Base-by-base conservation (phyloP, 2,113 vertebrate species). In the Mormoops blainvillei region DNA sequence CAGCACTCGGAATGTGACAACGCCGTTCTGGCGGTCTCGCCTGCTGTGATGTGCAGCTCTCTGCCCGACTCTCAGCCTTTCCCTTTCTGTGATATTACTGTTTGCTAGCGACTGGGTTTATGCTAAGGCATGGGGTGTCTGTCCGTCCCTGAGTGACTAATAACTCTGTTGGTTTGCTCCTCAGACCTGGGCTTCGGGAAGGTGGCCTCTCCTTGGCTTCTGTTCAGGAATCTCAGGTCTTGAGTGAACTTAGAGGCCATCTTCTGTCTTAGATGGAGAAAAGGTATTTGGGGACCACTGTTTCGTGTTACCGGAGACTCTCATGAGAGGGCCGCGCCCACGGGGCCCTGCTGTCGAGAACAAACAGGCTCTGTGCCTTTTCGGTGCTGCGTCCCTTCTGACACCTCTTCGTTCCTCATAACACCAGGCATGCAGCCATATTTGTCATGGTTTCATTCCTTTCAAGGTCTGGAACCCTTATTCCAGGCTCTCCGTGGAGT, bases 81-180 rank as follows among this genome's bases (percentile, higher is more conserved):
- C 71, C 84, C 95, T 96, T 94, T 94, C 67, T 94, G 94, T 78
- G 83, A 95, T 97, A 87, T 94, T 97, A 80, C 70, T 94, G 85
- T 97, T 97, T 97, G 89, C 96, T 84, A 94, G 91, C 94, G 96
- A 92, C 89, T 94, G 78, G 43, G 96, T 97, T 96, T 97, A 76
- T 96, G 97, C 91, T 93, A 91, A 98, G 95, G 88, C 38, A n/a
- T 61, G 71, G 80, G 38, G 84, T 97, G 95, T 96, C 98, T 97
- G 95, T 96, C 98, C 97, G 96, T 98, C 97, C 93, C 97, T 87
- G 50, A 89, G 96, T 94, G 93, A 97, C 97, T 90, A 96, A 77
- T 97, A 97, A 95, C 76, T 92, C 85, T 70, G 87, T 96, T 92
- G 86, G 88, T 95, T 96, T 94, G 97, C 81, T 76, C 56, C 45